These are phyloP conservation scores for Agrotis segetum DNA, from an alignment of 2,888 invertebrate species.

Conservation along the genomic window DNA sequence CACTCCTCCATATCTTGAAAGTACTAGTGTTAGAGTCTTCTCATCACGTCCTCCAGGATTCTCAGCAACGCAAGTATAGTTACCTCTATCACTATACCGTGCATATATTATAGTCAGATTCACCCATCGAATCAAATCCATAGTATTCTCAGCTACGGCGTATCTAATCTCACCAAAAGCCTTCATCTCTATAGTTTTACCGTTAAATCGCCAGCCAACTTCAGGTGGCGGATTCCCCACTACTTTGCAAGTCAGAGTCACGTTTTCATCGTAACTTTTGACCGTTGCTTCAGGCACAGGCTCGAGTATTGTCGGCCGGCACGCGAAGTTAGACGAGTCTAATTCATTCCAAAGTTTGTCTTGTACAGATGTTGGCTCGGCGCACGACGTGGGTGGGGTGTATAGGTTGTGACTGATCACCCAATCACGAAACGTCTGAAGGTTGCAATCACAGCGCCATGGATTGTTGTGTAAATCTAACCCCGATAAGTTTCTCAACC, in stretches of 20 bases:
- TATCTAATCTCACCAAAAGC: constrained; percentile 89
- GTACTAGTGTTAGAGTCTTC: constrained; percentile 93
- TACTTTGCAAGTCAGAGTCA: constrained; percentile 94
- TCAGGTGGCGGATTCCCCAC: constrained; percentile 94
- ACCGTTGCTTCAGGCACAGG: constrained; percentile 91
- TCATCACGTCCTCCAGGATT: constrained; percentile 96
- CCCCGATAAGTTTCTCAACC: constrained; percentile 93
- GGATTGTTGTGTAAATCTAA: constrained; percentile 95
- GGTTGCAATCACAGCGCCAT: constrained; percentile 97
- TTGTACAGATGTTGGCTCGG: constrained; percentile 92
- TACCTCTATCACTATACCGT: constrained; percentile 92
- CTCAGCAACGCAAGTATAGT: constrained; percentile 95
- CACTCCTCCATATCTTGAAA: constrained; percentile 86
- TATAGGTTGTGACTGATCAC: constrained; percentile 94
- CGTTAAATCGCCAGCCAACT: constrained; percentile 94
- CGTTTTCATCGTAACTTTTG: constrained; percentile 93
- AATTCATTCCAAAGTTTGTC: constrained; percentile 95
- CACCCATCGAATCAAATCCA: constrained; percentile 91
- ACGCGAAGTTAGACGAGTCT: constrained; percentile 94
- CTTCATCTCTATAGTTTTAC: constrained; percentile 90
- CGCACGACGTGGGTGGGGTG: constrained; percentile 94
- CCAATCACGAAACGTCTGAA: constrained; percentile 95
- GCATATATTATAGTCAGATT: constrained; percentile 93
- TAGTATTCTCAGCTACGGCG: constrained; percentile 83
- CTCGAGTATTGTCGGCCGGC: constrained; percentile 94